Base-by-base conservation (phyloP, 2,797 vertebrate genomes). In the Morelia viridis region DNA sequence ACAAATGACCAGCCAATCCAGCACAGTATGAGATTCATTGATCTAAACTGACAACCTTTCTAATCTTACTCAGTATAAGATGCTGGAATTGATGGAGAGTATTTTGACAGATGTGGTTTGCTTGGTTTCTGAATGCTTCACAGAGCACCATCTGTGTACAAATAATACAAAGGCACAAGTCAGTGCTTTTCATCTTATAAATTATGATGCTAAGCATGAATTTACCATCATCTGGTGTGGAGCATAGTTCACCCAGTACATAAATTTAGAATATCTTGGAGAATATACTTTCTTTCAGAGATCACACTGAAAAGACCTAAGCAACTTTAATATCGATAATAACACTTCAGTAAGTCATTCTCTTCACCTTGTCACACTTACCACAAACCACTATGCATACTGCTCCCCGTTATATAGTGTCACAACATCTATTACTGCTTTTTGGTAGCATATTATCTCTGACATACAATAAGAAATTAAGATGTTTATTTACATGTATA, bases 41-140 rank as follows among this genome's bases (percentile, higher is more conserved):
- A 92, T 92, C 89, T 90, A 92, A 90, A 92, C 89, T 92, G 92
- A 92, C 92, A 92, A 90, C 92, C 85, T 87, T 92, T 80, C 92
- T 90, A 92, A 80, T 92, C 50, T 89, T 53, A 90, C 65, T 92
- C 84, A 83, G 84, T 71, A 90, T 64, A 87, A 64, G 89, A 90
- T 87, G 88, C 89, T 64, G 84, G 58, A 80, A 92, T 87, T 80
- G 89, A 92, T 87, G 88, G 92, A 87, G 89, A 90, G 41, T 83
- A 50, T 87, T 92, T 92, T 92, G 92, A 92, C 92, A 92, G 89
- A 92, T 92, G 92, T 92, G 92, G 84, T 90, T 87, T 90, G 85
- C 89, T 87, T 92, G 65, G 89, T 90, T 92, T 58, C 68, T 90
- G 89, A 92, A 92, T 92, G 92, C 92, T 92, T 90, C 92, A 92